Base-by-base conservation (phyloP, 2,888 invertebrate species). In the Epirrita christyi region DNA sequence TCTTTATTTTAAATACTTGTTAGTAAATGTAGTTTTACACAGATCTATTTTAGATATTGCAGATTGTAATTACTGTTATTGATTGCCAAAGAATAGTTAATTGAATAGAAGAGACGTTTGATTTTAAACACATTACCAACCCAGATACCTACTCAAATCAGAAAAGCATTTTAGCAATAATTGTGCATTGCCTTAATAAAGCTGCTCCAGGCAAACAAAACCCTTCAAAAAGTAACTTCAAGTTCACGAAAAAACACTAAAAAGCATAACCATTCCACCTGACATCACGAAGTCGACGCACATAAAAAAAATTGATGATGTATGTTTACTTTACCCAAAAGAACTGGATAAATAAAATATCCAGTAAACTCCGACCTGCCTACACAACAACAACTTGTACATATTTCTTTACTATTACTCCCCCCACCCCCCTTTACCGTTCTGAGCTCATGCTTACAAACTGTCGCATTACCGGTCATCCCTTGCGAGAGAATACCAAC, bases 401-500 rank as follows among this genome's bases (percentile, higher is more conserved):
- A 82, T 85, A 85, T 84, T 86, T 87, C 86, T 86, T 86, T 83
- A 83, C 81, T 80, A 81, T 80, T 78, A 76, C 80, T 70, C 75
- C 74, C 70, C 72, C 66, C 60, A 61, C 68, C 65, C 71, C 73
- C 75, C 78, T 70, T 54, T 68, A 68, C 73, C 73, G 70, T 79
- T 82, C 81, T 78, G 82, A 85, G 86, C 89, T 91, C 90, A 91
- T 91, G 91, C 91, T 90, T 91, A 91, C 91, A 89, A 91, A 91
- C 88, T 89, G 89, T 89, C 91, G 87, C 86, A 91, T 91, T 91
- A 91, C 85, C 80, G 80, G 79, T 80, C 85, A 81, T 85, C 84
- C 82, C 81, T 80, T 73, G 80, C 82, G 78, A 83, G 74, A 85
- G 83, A 80, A 77, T 76, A 75, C 79, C 71, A 67, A 55, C 61